Percentiles rank a stretch among this genome's conserved stretches.
Conservation (phyloP, 53 echinoderm and acorn worm genomes). For the Stichopus horrens region DNA sequence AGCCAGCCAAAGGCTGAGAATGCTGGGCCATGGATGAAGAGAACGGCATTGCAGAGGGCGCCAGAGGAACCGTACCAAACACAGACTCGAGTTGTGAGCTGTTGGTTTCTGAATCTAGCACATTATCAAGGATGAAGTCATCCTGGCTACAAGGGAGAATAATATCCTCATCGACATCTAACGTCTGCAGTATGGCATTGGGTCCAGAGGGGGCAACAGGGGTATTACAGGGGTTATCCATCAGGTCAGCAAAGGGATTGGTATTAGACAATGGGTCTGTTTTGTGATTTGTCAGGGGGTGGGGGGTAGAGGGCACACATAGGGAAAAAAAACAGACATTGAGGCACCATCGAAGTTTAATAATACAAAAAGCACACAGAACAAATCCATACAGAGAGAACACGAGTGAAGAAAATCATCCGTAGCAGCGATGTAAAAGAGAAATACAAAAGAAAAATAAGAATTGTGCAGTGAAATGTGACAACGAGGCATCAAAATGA, state of each 20-base stretch:
- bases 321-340: neutral
- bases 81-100: slow-evolving; percentile 57
- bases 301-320: neutral
- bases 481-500: no score
- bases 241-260: slow-evolving; percentile 34
- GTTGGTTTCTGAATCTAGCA: slow-evolving; percentile 60
- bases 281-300: neutral
- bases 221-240: slow-evolving; percentile 16
- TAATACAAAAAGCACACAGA: no score
- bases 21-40: neutral
- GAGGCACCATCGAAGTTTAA: neutral
- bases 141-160: slow-evolving; percentile 24
- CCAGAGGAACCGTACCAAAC: slow-evolving; percentile 57
- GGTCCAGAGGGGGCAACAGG: slow-evolving; percentile 8
- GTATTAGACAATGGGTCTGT: slow-evolving; percentile 22
- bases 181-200: neutral
- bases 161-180: slow-evolving; percentile 5
- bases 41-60: slow-evolving; percentile 37
- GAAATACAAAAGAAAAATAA: no score
- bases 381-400: no score
- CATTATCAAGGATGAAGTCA: slow-evolving; percentile 38
- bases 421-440: no score
- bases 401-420: no score
- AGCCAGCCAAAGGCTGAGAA: neutral
- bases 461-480: no score